Percentiles rank a stretch among this genome's conserved stretches.
Conservation (phyloP, 2,888 invertebrate genomes). For the Drosophila paranaensis region DNA sequence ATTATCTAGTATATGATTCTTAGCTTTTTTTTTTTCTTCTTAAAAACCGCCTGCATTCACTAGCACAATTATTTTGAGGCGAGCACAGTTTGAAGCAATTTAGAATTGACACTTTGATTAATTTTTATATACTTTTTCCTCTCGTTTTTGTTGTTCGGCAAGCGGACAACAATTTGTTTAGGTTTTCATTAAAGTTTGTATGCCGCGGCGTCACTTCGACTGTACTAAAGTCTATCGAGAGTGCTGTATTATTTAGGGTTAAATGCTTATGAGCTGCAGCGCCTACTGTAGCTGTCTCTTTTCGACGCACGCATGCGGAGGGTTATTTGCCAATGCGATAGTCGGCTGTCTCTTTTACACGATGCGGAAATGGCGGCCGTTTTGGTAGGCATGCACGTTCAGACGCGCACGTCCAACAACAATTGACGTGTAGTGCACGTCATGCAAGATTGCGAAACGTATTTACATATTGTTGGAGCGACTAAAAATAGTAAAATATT, state of each 20-base stretch:
- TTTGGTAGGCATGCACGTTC: constrained; percentile 35
- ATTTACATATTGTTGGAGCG: no score
- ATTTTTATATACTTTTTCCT: constrained; percentile 28
- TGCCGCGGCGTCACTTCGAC: constrained; percentile 77
- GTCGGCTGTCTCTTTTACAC: constrained; percentile 40
- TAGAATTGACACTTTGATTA: constrained; percentile 9
- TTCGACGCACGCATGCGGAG: constrained; percentile 28
- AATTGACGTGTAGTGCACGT: constrained; percentile 19
- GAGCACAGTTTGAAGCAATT: constrained; percentile 3
- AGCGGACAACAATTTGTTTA: constrained; percentile 51
- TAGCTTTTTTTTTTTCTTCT: constrained; percentile 10
- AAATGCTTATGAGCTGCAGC: constrained; percentile 53
- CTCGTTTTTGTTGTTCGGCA: constrained; percentile 26
- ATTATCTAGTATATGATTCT: constrained; percentile 49
- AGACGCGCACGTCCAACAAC: constrained; percentile 13
- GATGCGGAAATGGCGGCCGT: constrained; percentile 69
- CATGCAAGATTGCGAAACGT: constrained; percentile 1
- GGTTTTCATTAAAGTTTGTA: constrained; percentile 54
- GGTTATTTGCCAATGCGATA: constrained; percentile 12
- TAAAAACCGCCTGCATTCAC: constrained; percentile 22
- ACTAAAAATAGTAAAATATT: background rate
- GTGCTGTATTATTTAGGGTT: constrained; percentile 80
- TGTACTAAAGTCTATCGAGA: constrained; percentile 70
- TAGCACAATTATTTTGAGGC: constrained; percentile 12
- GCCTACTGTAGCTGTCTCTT: constrained; percentile 25